Evolutionary conservation across 1,140 invertebrate species (phyloP).

Genomic region (Anagrus nilaparvatae): DNA sequence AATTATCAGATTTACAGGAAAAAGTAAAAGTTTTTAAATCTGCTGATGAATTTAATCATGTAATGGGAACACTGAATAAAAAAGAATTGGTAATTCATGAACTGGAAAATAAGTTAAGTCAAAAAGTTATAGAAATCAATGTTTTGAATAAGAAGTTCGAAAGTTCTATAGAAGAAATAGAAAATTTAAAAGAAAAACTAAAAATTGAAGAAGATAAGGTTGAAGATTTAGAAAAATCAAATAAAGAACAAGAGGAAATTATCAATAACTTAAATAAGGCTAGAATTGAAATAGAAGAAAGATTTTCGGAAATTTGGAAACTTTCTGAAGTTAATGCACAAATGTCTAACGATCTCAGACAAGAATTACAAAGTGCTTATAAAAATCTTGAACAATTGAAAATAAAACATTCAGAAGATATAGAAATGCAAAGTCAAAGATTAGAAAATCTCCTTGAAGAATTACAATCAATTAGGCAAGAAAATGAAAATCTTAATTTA

Average conservation of each 20-base stretch:
- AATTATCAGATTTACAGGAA: constrained; percentile 15
- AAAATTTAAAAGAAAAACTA: constrained; percentile 19
- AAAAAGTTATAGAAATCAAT: constrained; percentile 23
- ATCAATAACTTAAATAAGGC: constrained; percentile 18
- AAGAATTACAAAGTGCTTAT: constrained; percentile 35
- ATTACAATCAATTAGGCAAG: constrained; percentile 19
- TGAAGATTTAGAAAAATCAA: constrained; percentile 8
- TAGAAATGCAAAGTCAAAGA: constrained; percentile 22
- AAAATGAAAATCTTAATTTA: constrained; percentile 23
- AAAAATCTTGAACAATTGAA: constrained; percentile 43
- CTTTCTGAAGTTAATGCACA: constrained; percentile 30
- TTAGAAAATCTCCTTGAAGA: constrained; percentile 29
- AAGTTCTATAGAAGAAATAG: constrained; percentile 21
- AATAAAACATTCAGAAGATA: constrained; percentile 27
- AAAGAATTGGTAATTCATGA: constrained; percentile 25
- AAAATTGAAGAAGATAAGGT: constrained; percentile 23
- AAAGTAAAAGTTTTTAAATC: constrained; percentile 23
- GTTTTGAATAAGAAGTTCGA: constrained; percentile 25
- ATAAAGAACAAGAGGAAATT: constrained; percentile 25
- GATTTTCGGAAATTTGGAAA: constrained; percentile 27
- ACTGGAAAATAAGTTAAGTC: constrained; percentile 35
- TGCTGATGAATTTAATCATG: constrained; percentile 33
- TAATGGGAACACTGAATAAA: constrained; percentile 32
- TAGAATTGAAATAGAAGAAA: constrained; percentile 33
- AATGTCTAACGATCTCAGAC: constrained; percentile 29